Base-by-base conservation (phyloP, 2,888 invertebrate genomes). In the Argyresthia albistria region DNA sequence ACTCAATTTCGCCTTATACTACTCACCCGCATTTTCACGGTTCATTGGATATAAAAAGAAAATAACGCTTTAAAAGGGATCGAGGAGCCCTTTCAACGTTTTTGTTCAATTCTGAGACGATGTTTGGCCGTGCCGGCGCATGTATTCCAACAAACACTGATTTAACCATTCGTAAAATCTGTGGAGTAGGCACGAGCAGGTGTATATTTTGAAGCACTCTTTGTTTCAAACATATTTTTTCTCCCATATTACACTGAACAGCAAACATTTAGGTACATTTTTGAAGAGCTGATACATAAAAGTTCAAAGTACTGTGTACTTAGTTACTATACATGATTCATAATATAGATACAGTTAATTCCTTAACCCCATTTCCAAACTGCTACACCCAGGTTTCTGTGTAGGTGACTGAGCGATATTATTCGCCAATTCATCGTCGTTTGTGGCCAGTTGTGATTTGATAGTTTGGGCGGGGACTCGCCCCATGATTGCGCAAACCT, bases 21-120 rank as follows among this genome's bases (percentile, higher is more conserved):
- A 25, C 25, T 25, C 67, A 60, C 73, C 73, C 72, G 75, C 74
- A 75, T 75, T 77, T 75, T 74, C 70, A 67, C 70, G 69, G 73
- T 74, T 76, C 77, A 77, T 74, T 70, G 74, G 69, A 68, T 70
- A 70, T 76, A 73, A 78, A 79, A 78, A 76, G 73, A 74, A 77
- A 76, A 78, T 72, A 69, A 62, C 67, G 64, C 64, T 77, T 77
- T 76, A 72, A 76, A 74, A 70, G 70, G 75, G 74, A 71, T 73
- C 62, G 63, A 65, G 64, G 63, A 64, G 67, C 66, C 73, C 68
- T 73, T 77, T 76, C 69, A 69, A 60, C 69, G 67, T 67, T 73
- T 73, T 72, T 69, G 67, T 72, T 60, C 65, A 64, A 69, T 72
- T 69, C 62, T 61, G 67, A 63, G 65, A 66, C 62, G 61, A 60